Base-by-base conservation (phyloP, 2,888 invertebrate species). In the Lithosia quadra region DNA sequence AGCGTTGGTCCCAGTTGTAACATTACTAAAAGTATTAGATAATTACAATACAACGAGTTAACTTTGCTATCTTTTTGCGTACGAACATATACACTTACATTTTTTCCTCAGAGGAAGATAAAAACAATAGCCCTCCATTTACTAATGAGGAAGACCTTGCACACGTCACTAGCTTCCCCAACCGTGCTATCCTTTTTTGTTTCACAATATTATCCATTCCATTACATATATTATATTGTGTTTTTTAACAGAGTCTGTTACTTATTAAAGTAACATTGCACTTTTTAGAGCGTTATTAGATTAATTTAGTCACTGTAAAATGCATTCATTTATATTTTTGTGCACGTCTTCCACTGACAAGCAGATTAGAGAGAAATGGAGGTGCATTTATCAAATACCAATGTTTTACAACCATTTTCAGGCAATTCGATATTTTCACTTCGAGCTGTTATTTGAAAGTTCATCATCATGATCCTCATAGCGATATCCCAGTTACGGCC, bases 61-160 rank as follows among this genome's bases (percentile, higher is more conserved):
- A n/a, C 49, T n/a, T 49, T 49, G 11, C 18, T 49, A 49, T n/a
- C n/a, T n/a, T 49, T 49, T 49, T 49, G n/a, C 49, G n/a, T 49
- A 49, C n/a, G n/a, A n/a, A n/a, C 49, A 49, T 49, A 9, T 49
- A 49, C n/a, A 8, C 49, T 18, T 0, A 2, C n/a, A n/a, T n/a
- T 49, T 49, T 43, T 49, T 49, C 49, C 49, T 49, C n/a, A n/a
- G 9, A 49, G 49, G 8, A 9, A 49, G 49, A n/a, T 49, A 49
- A 49, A 49, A 49, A 49, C 49, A 49, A 49, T 2, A 49, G 49
- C n/a, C 49, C n/a, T 49, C 49, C 49, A 49, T 49, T 49, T 49
- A 49, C 49, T 49, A 49, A 49, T 49, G 49, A 49, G 49, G 49
- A 49, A 49, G 49, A 49, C 49, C 49, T 49, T 49, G n/a, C 49